Base-by-base conservation (phyloP, 2,113 vertebrate species). In the Alces alces region DNA sequence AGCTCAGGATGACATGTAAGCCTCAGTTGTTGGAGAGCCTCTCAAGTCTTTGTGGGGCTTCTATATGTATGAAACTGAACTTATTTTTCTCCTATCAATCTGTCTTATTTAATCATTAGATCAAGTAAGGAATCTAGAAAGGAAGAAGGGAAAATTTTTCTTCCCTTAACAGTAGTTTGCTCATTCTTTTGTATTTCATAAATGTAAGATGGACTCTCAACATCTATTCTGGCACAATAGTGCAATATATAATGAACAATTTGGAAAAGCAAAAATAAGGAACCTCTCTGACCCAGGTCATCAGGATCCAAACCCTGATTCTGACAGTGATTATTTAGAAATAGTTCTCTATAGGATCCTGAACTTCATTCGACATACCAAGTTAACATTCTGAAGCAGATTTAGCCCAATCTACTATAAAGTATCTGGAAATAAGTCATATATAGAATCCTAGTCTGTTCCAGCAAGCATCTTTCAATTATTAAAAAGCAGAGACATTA, bases 131-230 rank as follows among this genome's bases (percentile, higher is more conserved):
- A 82, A 82, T 12, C 30, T n/a, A 82, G 47, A 55, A 83, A 54
- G 50, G 50, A 83, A 50, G 28, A 52, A 83, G 80, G 52, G 52
- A 39, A 83, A 55, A 15, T 23, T 55, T 15, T 55, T 39, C 52
- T 25, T 83, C n/a, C n/a, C 21, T 55, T 55, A 55, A 55, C 52
- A 39, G 3, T 54, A 91, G 14, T 76, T 89, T 86, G 39, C 54
- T 79, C 80, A 64, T 85, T 58, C 12, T 80, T 82, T 73, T 96
- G 76, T 76, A 82, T 79, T 79, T 61, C 93, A 85, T 64, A 96
- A 92, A 94, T 0, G 39, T n/a, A 10, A 86, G 3, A 78, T 57
- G 36, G 58, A 4, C 78, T 61, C 25, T 30, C 8, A 94, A 54
- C 33, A 87, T 85, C 16, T 33, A 58, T 9, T 91, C 14, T 2